Evolutionary conservation across 1,140 invertebrate species (phyloP).

Genomic region (Eubasilissa regina): DNA sequence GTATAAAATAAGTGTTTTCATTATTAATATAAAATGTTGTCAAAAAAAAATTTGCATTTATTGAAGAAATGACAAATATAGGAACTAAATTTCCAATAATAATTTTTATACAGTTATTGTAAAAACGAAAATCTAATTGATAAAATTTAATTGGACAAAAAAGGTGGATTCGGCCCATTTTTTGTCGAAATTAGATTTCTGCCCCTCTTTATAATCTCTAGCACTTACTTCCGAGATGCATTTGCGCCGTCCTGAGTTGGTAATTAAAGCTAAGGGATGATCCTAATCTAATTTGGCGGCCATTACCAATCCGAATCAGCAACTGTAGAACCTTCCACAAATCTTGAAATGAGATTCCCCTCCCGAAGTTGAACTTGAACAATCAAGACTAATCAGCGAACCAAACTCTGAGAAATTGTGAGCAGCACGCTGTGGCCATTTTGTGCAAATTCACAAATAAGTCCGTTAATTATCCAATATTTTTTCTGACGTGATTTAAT

Average conservation of each 20-base stretch:
- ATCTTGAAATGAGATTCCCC: constrained; percentile 19
- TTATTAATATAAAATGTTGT: no score
- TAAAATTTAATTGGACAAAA: no score
- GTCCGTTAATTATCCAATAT: no score
- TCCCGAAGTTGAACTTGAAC: constrained; percentile 55
- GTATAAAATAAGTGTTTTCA: no score
- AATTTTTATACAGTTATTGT: no score
- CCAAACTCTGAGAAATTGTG: constrained; percentile 27
- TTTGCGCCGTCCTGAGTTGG: constrained; percentile 24
- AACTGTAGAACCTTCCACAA: constrained; percentile 20
- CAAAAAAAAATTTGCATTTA: no score
- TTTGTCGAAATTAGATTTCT: no score
- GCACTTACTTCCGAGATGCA: constrained; percentile 22
- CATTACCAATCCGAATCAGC: constrained; percentile 30
- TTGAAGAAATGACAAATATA: no score
- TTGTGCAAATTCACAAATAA: background rate
- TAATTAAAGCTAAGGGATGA: constrained; percentile 36
- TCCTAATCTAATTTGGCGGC: constrained; percentile 24
- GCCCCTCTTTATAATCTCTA: background rate
- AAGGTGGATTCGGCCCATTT: no score
- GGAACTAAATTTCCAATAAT: no score
- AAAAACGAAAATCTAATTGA: no score
- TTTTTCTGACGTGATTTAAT: no score
- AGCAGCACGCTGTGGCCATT: constrained; percentile 4
- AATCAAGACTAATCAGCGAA: constrained; percentile 56